Conservation (phyloP, 1,140 invertebrate genomes). For the Saccostrea cuccullata region DNA sequence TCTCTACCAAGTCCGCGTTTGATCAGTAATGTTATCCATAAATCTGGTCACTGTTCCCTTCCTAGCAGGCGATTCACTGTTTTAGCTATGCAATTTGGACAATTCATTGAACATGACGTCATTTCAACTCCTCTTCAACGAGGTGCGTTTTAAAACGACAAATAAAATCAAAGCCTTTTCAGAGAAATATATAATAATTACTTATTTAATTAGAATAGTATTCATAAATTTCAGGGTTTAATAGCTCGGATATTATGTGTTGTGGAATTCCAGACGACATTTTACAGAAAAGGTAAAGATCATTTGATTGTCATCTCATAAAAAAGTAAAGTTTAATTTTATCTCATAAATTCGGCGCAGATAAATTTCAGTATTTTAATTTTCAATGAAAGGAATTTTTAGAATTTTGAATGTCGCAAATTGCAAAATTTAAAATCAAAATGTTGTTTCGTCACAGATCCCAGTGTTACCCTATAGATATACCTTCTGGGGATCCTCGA, state of each 20-base stretch:
- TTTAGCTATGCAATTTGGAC: conserved; percentile 98
- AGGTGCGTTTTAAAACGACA: conserved; percentile 48
- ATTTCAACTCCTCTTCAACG: conserved; percentile 59
- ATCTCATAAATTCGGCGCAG: neutral
- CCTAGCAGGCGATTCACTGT: conserved; percentile 36
- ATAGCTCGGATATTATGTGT: conserved; percentile 56
- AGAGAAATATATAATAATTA: too few relatives aligned
- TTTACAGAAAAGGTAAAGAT: conserved; percentile 34
- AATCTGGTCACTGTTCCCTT: conserved; percentile 38
- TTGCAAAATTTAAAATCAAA: neutral
- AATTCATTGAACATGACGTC: conserved; percentile 97
- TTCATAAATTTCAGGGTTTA: conserved; percentile 42
- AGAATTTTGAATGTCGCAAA: neutral
- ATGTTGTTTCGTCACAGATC: conserved; percentile 51
- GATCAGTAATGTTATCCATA: conserved; percentile 57
- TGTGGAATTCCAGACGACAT: conserved; percentile 47
- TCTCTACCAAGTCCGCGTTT: conserved; percentile 55
- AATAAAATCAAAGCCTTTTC: too few relatives aligned
- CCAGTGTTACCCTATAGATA: conserved; percentile 64
- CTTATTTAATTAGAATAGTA: too few relatives aligned
- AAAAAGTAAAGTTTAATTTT: neutral
- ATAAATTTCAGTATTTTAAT: neutral
- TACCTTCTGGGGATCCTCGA: conserved; percentile 62
- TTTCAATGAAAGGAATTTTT: too few relatives aligned
- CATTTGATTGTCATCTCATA: neutral